These are phyloP conservation scores for Agrochola macilenta DNA, from an alignment of 2,888 invertebrate genomes.

Conservation along the genomic window DNA sequence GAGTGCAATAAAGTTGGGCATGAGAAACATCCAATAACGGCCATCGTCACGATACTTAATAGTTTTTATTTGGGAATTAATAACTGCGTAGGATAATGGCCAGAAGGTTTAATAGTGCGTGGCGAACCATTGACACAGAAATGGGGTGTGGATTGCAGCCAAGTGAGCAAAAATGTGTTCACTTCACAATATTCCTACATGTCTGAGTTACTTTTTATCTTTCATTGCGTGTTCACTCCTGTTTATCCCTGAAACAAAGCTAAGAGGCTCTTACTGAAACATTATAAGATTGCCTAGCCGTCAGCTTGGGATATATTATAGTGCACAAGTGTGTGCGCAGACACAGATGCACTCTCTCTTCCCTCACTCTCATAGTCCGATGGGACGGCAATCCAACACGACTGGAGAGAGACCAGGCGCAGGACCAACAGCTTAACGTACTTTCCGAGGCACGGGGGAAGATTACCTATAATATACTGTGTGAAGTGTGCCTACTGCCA, in stretches of 20 bases:
- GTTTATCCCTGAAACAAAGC: background rate
- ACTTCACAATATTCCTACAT: background rate
- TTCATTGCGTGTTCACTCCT: background rate
- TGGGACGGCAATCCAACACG: too few species aligned
- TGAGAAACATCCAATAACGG: constrained; percentile 74
- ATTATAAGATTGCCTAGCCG: background rate
- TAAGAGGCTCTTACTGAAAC: background rate
- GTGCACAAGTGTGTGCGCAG: too few species aligned
- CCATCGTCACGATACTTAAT: constrained; percentile 74
- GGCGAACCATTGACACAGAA: constrained; percentile 10
- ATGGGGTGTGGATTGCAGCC: constrained; percentile 13
- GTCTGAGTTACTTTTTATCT: background rate
- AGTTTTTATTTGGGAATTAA: constrained; percentile 74
- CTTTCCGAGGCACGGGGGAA: too few species aligned
- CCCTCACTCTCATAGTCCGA: too few species aligned
- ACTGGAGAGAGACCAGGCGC: too few species aligned
- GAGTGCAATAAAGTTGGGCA: constrained; percentile 73
- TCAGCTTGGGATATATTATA: too few species aligned
- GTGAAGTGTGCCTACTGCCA: constrained; percentile 25
- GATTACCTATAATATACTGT: background rate
- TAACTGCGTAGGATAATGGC: constrained; percentile 52
- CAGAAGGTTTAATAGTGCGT: constrained; percentile 47
- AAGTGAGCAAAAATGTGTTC: constrained; percentile 15
- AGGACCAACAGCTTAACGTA: too few species aligned
- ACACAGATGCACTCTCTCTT: too few species aligned